Evolutionary conservation across 2,888 invertebrate genomes (phyloP).

Genomic region (Thysanoteuthis rhombus): DNA sequence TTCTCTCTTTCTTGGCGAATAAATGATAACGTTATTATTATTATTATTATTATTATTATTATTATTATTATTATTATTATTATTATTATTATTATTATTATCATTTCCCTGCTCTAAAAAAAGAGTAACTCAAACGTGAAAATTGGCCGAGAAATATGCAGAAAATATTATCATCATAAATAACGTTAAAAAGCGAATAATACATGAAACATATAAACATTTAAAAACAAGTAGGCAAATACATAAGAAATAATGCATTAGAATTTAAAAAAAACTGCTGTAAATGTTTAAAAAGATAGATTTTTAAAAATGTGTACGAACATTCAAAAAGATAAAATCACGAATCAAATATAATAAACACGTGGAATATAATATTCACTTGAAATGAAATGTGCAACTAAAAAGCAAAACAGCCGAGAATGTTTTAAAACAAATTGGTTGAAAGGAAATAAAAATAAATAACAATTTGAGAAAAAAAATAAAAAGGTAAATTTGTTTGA

Average conservation of each 20-base stretch:
- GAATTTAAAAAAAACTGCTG: background rate
- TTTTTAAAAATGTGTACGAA: background rate
- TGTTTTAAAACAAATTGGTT: constrained; percentile 12
- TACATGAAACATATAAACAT: too few relatives aligned
- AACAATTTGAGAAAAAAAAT: background rate
- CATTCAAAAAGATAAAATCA: background rate
- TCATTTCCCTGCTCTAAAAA: too few relatives aligned
- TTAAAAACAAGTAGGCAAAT: background rate
- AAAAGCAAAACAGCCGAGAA: background rate
- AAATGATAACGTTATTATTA: too few relatives aligned
- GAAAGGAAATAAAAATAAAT: background rate
- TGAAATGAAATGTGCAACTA: background rate
- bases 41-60: too few relatives aligned
- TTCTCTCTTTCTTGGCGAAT: too few relatives aligned
- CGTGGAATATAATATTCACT: too few relatives aligned
- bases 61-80: too few relatives aligned
- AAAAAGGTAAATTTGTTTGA: background rate
- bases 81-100: too few relatives aligned
- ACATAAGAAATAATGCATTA: background rate
- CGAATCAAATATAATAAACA: background rate
- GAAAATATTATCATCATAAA: too few relatives aligned
- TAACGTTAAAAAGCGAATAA: too few relatives aligned
- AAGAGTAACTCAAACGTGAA: too few relatives aligned
- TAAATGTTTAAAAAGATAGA: background rate
- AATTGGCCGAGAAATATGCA: too few relatives aligned